Conservation (phyloP, 1,140 invertebrate genomes). For the Drosophila pectinifera region DNA sequence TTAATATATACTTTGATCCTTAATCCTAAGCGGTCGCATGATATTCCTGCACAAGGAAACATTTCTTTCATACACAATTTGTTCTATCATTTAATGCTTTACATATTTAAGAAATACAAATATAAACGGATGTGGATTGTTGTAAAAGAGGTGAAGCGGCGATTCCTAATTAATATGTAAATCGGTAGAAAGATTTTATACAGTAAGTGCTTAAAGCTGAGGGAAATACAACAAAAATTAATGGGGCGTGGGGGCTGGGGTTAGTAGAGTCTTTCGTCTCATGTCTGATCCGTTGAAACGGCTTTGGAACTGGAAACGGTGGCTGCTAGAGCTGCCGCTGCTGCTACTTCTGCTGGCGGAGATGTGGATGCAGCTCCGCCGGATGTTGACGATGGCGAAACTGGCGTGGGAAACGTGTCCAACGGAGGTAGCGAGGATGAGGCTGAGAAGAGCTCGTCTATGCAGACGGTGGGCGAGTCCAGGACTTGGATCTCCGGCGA, state of each 20-base stretch:
- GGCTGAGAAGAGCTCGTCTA: conserved; percentile 24
- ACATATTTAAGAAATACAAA: conserved; percentile 2
- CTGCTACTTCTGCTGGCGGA: not conserved
- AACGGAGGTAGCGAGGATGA: conserved; percentile 23
- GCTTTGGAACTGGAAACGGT: conserved; percentile 11
- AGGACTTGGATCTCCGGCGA: conserved; percentile 18
- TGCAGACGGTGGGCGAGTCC: conserved; percentile 26
- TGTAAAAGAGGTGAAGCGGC: not conserved
- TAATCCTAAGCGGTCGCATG: no score
- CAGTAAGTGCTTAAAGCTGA: conserved; percentile 16
- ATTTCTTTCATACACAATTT: not conserved
- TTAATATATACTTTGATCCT: no score
- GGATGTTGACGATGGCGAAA: conserved; percentile 4
- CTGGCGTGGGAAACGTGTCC: conserved; percentile 10
- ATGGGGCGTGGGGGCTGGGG: no score
- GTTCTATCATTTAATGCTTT: conserved; percentile 19
- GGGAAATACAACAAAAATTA: conserved; percentile 4
- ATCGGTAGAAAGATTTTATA: conserved; percentile 22
- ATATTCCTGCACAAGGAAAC: not conserved
- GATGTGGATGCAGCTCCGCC: not conserved
- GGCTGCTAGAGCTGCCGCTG: not conserved
- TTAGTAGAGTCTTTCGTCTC: conserved; percentile 23
- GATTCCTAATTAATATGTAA: not conserved
- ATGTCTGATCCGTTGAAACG: conserved; percentile 19
- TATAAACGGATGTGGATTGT: not conserved